These are phyloP conservation scores for Zaprionus ghesquierei DNA, from an alignment of 1,140 invertebrate genomes.

Conservation along the genomic window DNA sequence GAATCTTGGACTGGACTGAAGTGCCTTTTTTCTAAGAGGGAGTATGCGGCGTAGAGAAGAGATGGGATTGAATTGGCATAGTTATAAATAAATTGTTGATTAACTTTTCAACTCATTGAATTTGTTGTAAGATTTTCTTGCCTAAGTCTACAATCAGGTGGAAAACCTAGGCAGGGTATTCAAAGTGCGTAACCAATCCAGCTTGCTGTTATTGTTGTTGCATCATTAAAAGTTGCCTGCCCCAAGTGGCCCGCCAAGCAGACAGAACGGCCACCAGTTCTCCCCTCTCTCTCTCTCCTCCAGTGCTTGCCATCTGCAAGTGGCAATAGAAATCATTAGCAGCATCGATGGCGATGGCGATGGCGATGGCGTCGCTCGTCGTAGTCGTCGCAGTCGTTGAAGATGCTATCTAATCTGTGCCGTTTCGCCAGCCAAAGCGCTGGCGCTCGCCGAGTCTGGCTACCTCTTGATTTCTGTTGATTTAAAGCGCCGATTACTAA, in stretches of 20 bases:
- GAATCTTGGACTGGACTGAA: slow-evolving; percentile 15
- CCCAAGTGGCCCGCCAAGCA: slow-evolving; percentile 44
- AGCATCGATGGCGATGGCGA: slow-evolving; percentile 49
- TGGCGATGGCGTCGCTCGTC: slow-evolving; percentile 9
- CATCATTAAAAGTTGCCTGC: slow-evolving; percentile 59
- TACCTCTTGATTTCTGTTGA: slow-evolving; percentile 73
- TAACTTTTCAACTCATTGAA: not conserved
- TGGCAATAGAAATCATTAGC: slow-evolving; percentile 78
- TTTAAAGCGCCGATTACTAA: slow-evolving; percentile 80
- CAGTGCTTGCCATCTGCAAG: slow-evolving; percentile 30
- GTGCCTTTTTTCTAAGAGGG: not conserved
- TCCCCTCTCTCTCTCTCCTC: not conserved
- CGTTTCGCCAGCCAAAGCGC: slow-evolving; percentile 40
- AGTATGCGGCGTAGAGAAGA: not conserved
- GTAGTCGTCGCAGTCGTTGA: not conserved
- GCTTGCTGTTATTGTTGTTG: slow-evolving; percentile 53
- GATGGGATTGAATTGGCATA: not conserved
- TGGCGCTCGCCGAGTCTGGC: slow-evolving; percentile 46
- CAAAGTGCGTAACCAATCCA: not conserved
- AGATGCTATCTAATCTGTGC: slow-evolving; percentile 70
- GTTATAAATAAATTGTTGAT: too few relatives aligned
- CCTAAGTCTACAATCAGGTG: not conserved
- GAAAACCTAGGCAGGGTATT: slow-evolving; percentile 10
- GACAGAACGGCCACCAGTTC: slow-evolving; percentile 48
- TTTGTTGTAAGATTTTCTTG: not conserved